Conservation (phyloP, 2,797 vertebrate species). For the Sciurus vulgaris region DNA sequence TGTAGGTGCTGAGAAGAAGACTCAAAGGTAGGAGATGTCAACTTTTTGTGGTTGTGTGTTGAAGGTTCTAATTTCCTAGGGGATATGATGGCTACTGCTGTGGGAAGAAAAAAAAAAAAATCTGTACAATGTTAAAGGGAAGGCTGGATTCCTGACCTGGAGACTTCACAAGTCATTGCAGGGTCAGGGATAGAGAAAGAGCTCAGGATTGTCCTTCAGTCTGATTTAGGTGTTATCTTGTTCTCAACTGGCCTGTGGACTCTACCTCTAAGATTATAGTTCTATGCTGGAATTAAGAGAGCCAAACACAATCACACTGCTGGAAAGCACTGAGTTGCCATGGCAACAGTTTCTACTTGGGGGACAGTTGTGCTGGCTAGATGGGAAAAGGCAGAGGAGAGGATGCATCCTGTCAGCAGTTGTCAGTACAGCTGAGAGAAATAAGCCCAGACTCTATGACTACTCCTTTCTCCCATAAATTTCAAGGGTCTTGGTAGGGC, state of each 20-base stretch:
- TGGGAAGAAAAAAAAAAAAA: background rate
- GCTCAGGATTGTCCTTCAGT: background rate
- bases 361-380: background rate
- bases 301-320: slow-evolving; percentile 47
- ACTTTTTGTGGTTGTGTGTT: background rate
- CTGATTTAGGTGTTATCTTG: background rate
- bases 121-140: background rate
- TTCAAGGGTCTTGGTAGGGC: background rate
- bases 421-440: slow-evolving; percentile 55
- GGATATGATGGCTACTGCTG: background rate
- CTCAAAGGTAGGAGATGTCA: background rate
- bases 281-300: slow-evolving; percentile 28
- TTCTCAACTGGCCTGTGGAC: background rate
- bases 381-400: slow-evolving; percentile 37
- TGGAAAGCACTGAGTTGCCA: slow-evolving; percentile 54
- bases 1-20: background rate
- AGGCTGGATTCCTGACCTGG: background rate
- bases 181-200: background rate
- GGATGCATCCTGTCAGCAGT: slow-evolving; percentile 18
- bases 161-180: background rate
- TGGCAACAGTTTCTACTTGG: slow-evolving; percentile 63
- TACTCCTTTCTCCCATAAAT: background rate
- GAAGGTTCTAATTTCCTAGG: background rate
- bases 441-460: background rate
- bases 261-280: slow-evolving; percentile 39